Evolutionary conservation across 1,140 invertebrate genomes (phyloP).

Genomic region (Micrasema longulum): DNA sequence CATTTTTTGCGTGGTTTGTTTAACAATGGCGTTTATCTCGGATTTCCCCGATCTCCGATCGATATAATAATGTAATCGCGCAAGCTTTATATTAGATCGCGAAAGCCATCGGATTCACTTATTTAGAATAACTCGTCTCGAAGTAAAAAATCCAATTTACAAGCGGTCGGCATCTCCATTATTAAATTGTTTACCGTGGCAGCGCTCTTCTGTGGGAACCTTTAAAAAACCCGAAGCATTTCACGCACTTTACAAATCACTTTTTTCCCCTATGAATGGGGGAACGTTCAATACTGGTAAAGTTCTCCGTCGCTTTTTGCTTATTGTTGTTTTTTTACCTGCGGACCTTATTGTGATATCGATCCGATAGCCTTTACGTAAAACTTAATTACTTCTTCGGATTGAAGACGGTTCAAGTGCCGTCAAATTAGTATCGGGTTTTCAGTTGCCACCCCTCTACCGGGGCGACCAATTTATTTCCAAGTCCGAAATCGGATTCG

Average conservation of each 20-base stretch:
- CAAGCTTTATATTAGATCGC: constrained; percentile 6
- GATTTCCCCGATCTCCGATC: too few species aligned
- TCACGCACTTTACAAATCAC: constrained; percentile 48
- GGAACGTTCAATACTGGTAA: constrained; percentile 34
- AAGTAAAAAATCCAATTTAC: constrained; percentile 45
- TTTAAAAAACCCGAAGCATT: constrained; percentile 39
- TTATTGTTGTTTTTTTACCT: constrained; percentile 48
- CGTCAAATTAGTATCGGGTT: constrained; percentile 52
- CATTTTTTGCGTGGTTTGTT: too few species aligned
- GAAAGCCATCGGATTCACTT: constrained; percentile 11
- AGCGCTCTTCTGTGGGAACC: constrained; percentile 35
- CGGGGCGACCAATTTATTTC: background rate
- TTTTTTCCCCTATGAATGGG: constrained; percentile 37
- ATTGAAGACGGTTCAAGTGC: constrained; percentile 47
- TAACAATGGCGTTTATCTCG: too few species aligned
- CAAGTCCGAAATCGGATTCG: too few species aligned
- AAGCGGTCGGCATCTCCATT: constrained; percentile 37
- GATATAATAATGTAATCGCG: background rate
- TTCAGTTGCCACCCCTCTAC: constrained; percentile 6
- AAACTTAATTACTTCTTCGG: constrained; percentile 51
- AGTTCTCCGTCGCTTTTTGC: constrained; percentile 37
- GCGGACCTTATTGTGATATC: constrained; percentile 44
- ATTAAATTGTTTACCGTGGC: constrained; percentile 37
- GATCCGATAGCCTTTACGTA: constrained; percentile 43
- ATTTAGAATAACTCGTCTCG: background rate